Evolutionary conservation across 1,140 invertebrate genomes (phyloP), one percentile per base, ranked within the genome.

Genomic region (Aphis craccivora): DNA sequence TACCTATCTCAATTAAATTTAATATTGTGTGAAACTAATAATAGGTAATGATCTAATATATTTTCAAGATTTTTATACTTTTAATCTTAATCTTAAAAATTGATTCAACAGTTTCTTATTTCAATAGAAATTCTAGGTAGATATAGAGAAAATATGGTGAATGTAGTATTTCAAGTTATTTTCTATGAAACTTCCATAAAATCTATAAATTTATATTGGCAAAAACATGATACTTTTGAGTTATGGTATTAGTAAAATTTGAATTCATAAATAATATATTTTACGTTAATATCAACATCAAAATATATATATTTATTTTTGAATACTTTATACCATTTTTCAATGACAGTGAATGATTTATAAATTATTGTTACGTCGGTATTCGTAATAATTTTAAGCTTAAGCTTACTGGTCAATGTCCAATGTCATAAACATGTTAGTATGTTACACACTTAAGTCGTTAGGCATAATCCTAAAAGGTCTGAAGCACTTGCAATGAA

Each of bases 401-500:
- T 2, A 18, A 87, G 45, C 87, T 89, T 89, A 89, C 53, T 89
- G 87, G 48, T 23, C 30, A 89, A 37, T 53, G 48, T 5, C n/a
- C 30, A 89, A 37, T 53, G 48, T 5, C n/a, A 35, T 89, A 53
- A 23, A n/a, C 45, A 88, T 86, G 37, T 53, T 53, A 23, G 20
- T n/a, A 88, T 86, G 37, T 53, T 53, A 25, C 53, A 89, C 40
- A 51, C 35, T 53, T 89, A 89, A 89, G 87, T 89, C 48, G 48
- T 89, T 51, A 35, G 48, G 20, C 48, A 53, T 89, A 89, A 89
- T 89, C 87, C 87, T 89, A 18, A 45, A 48, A n/a, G 45, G 45
- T 37, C n/a, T 53, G 87, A 89, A 89, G 87, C 87, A 89, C 87
- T 89, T 89, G 45, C 20, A 89, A 37, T 89, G 87, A 76, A 76